phyloP scores from a whole-genome alignment of 2,797 vertebrate species.

The Clarias laeviceps region DNA sequence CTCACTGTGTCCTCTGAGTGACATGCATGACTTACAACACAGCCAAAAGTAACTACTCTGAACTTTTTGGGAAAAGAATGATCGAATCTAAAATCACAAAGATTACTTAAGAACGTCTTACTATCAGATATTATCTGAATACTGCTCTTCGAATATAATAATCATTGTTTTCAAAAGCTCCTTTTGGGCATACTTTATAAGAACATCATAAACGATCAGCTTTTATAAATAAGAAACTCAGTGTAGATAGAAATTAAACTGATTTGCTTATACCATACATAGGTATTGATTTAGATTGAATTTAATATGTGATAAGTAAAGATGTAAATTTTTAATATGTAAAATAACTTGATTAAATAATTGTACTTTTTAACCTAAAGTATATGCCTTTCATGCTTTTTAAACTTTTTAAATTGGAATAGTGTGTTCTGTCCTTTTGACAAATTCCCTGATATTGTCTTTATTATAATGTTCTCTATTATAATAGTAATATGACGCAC shows the following conservation, averaged over 20 bases:
- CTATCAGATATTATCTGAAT: neutral
- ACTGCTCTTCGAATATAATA: neutral
- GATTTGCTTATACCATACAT: neutral
- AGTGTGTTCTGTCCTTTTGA: neutral
- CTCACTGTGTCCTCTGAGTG: neutral
- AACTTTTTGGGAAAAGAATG: neutral
- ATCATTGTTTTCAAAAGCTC: neutral
- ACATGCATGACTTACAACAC: slow-evolving; percentile 2
- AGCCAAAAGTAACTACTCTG: neutral
- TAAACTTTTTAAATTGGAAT: neutral
- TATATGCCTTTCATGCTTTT: neutral
- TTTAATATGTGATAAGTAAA: neutral
- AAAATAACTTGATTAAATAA: neutral
- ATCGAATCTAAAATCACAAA: neutral
- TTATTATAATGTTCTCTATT: neutral
- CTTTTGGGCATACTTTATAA: neutral
- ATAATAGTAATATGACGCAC: neutral
- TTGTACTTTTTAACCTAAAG: neutral
- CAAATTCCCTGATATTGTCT: neutral
- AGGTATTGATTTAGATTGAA: neutral
- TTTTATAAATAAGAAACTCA: neutral
- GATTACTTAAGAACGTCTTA: neutral
- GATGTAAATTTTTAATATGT: neutral
- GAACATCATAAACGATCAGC: neutral
- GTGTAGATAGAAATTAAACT: neutral